phyloP scores from a whole-genome alignment of 1,140 invertebrate genomes.

The Formica selysi region DNA sequence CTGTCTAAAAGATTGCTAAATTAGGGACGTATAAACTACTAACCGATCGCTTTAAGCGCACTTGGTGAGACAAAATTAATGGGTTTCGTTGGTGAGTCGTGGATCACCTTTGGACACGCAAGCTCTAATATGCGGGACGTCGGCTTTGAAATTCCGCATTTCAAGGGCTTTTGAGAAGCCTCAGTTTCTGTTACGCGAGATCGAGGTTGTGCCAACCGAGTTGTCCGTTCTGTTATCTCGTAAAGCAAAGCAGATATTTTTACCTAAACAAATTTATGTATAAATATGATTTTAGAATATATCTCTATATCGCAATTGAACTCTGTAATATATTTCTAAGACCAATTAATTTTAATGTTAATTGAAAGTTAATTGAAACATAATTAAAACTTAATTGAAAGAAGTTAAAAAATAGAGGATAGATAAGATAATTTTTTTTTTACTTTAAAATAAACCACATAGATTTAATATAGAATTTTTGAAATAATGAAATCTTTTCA shows the following conservation, averaged over 20 bases:
- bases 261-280: constrained; percentile 47
- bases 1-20: neutral
- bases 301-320: too few species aligned
- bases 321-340: neutral
- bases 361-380: too few species aligned
- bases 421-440: too few species aligned
- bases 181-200: neutral
- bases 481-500: neutral
- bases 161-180: neutral
- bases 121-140: constrained; percentile 54
- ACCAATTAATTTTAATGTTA: neutral
- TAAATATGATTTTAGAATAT: too few species aligned
- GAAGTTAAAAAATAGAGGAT: too few species aligned
- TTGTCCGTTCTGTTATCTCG: constrained; percentile 69
- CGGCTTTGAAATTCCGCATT: constrained; percentile 18
- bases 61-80: constrained; percentile 37
- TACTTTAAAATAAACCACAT: neutral
- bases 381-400: too few species aligned
- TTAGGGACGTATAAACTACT: neutral
- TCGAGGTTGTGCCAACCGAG: constrained; percentile 61
- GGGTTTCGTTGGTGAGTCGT: constrained; percentile 20
- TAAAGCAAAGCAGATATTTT: constrained; percentile 62
- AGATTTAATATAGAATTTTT: neutral
- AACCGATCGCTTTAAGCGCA: constrained; percentile 63
- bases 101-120: constrained; percentile 48